Conservation (phyloP, 2,113 vertebrate species). For the Dissostichus mawsoni region DNA sequence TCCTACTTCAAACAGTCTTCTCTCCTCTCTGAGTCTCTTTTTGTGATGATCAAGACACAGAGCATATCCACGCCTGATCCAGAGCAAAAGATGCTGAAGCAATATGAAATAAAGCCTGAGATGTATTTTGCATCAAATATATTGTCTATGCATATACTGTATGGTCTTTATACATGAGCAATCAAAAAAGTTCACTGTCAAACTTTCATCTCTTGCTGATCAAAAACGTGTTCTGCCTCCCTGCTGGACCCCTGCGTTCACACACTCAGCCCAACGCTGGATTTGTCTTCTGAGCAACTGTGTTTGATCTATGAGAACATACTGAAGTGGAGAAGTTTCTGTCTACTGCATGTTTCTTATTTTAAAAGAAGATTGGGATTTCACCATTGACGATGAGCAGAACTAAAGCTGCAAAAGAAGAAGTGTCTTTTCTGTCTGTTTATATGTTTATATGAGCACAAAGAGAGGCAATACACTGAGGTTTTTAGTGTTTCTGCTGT, state of each 20-base stretch:
- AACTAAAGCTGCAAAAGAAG: not conserved
- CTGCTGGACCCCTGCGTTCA: slow-evolving; percentile 9
- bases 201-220: slow-evolving; percentile 37
- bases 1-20: not conserved
- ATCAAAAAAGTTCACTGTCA: slow-evolving; percentile 13
- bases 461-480: not conserved
- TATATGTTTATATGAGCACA: not conserved
- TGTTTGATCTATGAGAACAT: slow-evolving; percentile 41
- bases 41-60: slow-evolving; percentile 29
- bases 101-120: slow-evolving; percentile 5
- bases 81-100: not conserved
- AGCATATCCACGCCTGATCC: slow-evolving; percentile 15
- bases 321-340: not conserved
- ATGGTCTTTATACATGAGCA: slow-evolving; percentile 6
- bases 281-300: slow-evolving; percentile 11
- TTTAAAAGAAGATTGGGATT: slow-evolving; percentile 1
- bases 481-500: not conserved
- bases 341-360: not conserved
- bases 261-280: not conserved
- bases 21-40: not conserved
- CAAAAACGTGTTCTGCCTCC: slow-evolving; percentile 9
- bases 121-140: slow-evolving; percentile 2
- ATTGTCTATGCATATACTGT: slow-evolving; percentile 13
- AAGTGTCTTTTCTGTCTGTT: not conserved
- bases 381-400: not conserved